Conservation (phyloP, 2,113 vertebrate species). For the Erythrocebus patas region DNA sequence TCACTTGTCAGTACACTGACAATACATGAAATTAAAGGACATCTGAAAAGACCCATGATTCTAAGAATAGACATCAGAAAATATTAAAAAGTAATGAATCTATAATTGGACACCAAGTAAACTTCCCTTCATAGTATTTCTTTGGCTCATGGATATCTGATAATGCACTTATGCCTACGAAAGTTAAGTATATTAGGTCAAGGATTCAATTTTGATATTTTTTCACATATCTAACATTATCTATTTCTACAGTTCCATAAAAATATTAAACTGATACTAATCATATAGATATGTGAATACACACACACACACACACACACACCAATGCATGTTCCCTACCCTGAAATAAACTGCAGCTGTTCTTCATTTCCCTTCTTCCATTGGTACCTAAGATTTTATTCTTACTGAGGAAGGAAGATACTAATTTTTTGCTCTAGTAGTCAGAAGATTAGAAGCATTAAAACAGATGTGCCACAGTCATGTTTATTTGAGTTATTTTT, state of each 20-base stretch:
- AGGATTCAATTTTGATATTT: conserved; percentile 61
- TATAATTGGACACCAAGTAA: conserved; percentile 53
- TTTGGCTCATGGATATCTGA: conserved; percentile 51
- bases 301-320: neutral
- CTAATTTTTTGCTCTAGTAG: conserved; percentile 89
- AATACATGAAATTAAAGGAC: conserved; percentile 51
- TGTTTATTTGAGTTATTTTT: conserved; percentile 77
- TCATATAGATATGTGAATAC: neutral
- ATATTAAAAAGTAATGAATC: conserved; percentile 60
- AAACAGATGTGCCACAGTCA: conserved; percentile 82
- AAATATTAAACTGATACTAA: conserved; percentile 64
- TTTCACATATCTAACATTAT: conserved; percentile 57
- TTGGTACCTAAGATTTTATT: conserved; percentile 73
- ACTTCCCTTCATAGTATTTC: conserved; percentile 53
- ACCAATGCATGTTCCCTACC: neutral
- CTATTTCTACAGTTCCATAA: conserved; percentile 56
- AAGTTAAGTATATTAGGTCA: conserved; percentile 59
- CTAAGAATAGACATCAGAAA: conserved; percentile 57
- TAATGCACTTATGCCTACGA: conserved; percentile 52
- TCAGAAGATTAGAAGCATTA: conserved; percentile 87
- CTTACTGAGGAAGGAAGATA: conserved; percentile 79
- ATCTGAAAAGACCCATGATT: conserved; percentile 45
- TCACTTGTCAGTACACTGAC: neutral
- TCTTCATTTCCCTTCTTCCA: conserved; percentile 72
- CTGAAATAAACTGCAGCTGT: conserved; percentile 42